Conservation (phyloP, 2,113 vertebrate species). For the Pogona vitticeps region DNA sequence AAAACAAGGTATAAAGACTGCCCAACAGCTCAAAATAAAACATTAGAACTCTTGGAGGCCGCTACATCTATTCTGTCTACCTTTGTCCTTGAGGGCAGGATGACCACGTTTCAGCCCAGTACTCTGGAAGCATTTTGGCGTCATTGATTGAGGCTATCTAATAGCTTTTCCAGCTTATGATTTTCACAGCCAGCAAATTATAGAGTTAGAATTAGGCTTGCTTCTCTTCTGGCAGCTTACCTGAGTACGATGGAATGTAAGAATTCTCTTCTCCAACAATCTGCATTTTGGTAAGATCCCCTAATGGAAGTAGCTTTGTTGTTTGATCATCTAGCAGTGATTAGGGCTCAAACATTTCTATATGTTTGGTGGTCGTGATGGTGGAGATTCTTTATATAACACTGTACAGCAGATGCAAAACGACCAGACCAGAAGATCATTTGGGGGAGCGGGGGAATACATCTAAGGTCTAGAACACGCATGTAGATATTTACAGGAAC, state of each 20-base stretch:
- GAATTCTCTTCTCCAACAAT: neutral
- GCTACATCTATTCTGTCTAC: neutral
- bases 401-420: no score
- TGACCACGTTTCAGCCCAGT: neutral
- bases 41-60: neutral
- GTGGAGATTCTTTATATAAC: no score
- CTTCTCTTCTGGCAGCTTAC: no score
- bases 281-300: neutral
- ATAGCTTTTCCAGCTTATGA: neutral
- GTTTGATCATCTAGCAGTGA: neutral
- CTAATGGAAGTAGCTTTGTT: neutral
- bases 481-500: neutral
- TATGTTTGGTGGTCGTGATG: no score
- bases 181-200: neutral
- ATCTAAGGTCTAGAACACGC: no score
- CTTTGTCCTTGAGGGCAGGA: neutral
- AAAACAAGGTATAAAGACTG: no score
- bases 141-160: neutral
- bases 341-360: neutral
- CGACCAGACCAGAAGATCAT: no score
- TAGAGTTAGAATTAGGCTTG: neutral
- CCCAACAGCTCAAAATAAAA: no score
- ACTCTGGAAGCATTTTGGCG: neutral
- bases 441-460: no score
- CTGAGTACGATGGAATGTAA: neutral